Conservation (phyloP, 2,797 vertebrate genomes). For the Epinephelus awoara region DNA sequence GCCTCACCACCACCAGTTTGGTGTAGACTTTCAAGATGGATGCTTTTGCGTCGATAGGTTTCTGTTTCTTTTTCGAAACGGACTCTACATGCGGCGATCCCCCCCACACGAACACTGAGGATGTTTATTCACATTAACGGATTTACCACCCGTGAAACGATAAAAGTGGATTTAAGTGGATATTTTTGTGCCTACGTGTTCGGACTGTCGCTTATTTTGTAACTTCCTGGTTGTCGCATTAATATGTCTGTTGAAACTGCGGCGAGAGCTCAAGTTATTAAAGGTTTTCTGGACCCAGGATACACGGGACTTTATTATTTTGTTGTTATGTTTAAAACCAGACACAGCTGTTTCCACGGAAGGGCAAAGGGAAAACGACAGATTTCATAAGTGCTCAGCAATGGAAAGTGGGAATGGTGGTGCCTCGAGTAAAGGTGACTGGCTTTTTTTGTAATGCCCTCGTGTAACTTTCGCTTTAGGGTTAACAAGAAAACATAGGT, state of each 20-base stretch:
- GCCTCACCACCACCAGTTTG: constrained; percentile 15
- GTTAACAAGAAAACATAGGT: rapidly evolving
- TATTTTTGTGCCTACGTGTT: neutral
- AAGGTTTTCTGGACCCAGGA: neutral
- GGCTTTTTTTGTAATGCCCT: neutral
- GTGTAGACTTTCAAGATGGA: constrained; percentile 82
- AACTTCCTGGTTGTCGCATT: constrained; percentile 81
- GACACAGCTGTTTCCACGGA: constrained; percentile 33
- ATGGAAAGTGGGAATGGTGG: constrained; percentile 79
- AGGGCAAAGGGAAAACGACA: constrained; percentile 38
- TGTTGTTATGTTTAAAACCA: constrained; percentile 38
- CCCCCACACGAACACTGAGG: rapidly evolving
- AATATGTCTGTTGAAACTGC: constrained; percentile 51
- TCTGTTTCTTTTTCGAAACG: constrained; percentile 82
- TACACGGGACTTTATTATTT: neutral
- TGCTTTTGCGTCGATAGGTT: constrained; percentile 72
- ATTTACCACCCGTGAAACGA: rapidly evolving
- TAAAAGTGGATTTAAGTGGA: neutral
- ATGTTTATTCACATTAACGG: rapidly evolving
- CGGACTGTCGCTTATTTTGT: constrained; percentile 24
- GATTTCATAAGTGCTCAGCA: constrained; percentile 60
- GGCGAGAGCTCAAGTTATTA: constrained; percentile 31
- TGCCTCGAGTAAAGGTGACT: constrained; percentile 74
- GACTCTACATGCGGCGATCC: rapidly evolving
- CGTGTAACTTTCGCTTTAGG: constrained; percentile 50